Evolutionary conservation across 2,888 invertebrate species (phyloP).

Genomic region (Holacanthella duospinosa): DNA sequence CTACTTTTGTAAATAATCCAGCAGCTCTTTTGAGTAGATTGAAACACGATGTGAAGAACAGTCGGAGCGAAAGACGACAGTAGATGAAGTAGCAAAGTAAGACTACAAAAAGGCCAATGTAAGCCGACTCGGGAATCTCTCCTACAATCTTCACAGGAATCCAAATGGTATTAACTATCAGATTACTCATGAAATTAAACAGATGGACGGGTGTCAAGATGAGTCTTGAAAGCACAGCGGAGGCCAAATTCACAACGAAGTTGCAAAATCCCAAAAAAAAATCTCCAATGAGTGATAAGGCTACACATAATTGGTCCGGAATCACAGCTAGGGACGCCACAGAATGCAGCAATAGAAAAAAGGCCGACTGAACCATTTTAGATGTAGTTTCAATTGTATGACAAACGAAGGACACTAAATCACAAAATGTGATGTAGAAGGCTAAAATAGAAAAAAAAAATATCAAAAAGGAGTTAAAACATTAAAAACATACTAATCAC

Average conservation of each 20-base stretch:
- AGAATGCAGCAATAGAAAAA: not conserved
- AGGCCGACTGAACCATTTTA: not conserved
- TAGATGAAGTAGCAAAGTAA: slow-evolving; percentile 11
- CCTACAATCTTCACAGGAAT: slow-evolving; percentile 11
- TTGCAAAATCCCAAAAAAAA: slow-evolving; percentile 5
- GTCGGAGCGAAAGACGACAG: slow-evolving; percentile 11
- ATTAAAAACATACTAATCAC: not conserved
- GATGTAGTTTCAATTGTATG: not conserved
- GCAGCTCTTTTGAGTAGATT: not conserved
- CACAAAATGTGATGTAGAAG: slow-evolving; percentile 11
- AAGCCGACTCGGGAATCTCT: slow-evolving; percentile 12
- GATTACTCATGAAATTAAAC: not conserved
- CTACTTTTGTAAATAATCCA: not conserved
- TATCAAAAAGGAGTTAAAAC: not conserved
- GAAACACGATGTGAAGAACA: not conserved
- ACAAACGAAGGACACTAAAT: slow-evolving; percentile 4
- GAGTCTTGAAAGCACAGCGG: not conserved
- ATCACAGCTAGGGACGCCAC: slow-evolving; percentile 2
- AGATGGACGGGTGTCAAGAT: slow-evolving; percentile 1
- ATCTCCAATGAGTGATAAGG: slow-evolving; percentile 14
- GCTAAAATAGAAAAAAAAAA: slow-evolving; percentile 7
- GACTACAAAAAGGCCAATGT: slow-evolving; percentile 10
- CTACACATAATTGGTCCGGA: slow-evolving; percentile 13
- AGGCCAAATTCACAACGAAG: not conserved
- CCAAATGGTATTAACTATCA: not conserved